Percentiles rank a stretch among this genome's conserved stretches.
phyloP scores from a whole-genome alignment of 2,113 vertebrate genomes.

The Thinocorus orbignyianus region DNA sequence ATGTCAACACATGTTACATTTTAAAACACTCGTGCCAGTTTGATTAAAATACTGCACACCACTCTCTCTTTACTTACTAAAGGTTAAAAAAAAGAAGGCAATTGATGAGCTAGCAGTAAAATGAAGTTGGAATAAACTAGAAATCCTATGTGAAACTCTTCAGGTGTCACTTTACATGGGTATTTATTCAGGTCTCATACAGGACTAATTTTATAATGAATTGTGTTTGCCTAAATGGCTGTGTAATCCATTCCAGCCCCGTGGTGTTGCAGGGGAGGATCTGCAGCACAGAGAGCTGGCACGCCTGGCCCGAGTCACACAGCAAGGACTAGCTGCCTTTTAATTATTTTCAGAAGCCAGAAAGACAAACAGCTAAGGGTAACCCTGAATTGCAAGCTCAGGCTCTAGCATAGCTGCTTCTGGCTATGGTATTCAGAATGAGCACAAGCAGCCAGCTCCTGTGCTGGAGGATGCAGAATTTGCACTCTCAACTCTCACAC shows the following conservation, averaged over 20 bases:
- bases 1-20: neutral
- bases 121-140: neutral
- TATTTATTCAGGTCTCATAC: neutral
- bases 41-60: neutral
- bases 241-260: neutral
- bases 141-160: neutral
- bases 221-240: neutral
- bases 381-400: neutral
- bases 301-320: neutral
- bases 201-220: neutral
- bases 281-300: neutral
- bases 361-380: neutral
- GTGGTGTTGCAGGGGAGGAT: fast-evolving
- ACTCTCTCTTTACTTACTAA: neutral
- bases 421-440: fast-evolving
- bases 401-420: neutral
- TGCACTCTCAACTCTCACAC: neutral
- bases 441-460: neutral
- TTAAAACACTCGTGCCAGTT: neutral
- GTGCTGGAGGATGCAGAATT: neutral
- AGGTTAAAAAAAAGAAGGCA: neutral
- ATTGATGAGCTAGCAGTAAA: neutral
- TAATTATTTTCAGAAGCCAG: neutral
- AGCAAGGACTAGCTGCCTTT: neutral
- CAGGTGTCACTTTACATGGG: neutral